Evolutionary conservation across 2,797 vertebrate species (phyloP).

Genomic region (Sarcophilus harrisii): DNA sequence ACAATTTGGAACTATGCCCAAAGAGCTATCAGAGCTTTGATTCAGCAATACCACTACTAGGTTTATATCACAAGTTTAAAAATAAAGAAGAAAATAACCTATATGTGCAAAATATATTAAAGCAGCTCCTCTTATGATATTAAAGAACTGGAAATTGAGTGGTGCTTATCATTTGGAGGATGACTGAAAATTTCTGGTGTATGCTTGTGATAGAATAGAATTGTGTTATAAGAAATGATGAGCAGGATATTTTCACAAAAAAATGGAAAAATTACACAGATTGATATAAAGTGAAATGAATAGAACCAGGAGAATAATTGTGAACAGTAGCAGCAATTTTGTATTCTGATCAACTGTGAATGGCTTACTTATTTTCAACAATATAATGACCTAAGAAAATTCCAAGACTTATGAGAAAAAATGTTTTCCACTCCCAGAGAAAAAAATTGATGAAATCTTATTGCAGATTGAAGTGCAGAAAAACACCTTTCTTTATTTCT

Average conservation of each 20-base stretch:
- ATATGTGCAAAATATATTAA: background rate
- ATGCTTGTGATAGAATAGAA: background rate
- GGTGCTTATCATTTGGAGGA: background rate
- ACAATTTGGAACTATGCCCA: background rate
- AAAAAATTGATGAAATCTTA: background rate
- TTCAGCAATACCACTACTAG: background rate
- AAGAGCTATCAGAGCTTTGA: background rate
- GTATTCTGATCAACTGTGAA: background rate
- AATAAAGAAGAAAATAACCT: background rate
- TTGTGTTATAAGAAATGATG: background rate
- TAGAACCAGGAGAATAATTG: background rate
- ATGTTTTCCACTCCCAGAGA: background rate
- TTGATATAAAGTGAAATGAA: background rate
- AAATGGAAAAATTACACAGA: background rate
- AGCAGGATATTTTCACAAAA: background rate
- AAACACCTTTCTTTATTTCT: background rate
- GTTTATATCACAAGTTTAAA: background rate
- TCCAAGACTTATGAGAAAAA: background rate
- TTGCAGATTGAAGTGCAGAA: background rate
- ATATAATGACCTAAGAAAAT: background rate
- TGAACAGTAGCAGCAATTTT: background rate
- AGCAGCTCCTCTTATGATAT: background rate
- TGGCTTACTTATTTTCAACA: background rate
- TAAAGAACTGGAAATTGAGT: background rate
- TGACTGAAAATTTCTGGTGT: background rate